Base-by-base conservation (phyloP, 1,140 invertebrate genomes). In the Drosophila quadrilineata region DNA sequence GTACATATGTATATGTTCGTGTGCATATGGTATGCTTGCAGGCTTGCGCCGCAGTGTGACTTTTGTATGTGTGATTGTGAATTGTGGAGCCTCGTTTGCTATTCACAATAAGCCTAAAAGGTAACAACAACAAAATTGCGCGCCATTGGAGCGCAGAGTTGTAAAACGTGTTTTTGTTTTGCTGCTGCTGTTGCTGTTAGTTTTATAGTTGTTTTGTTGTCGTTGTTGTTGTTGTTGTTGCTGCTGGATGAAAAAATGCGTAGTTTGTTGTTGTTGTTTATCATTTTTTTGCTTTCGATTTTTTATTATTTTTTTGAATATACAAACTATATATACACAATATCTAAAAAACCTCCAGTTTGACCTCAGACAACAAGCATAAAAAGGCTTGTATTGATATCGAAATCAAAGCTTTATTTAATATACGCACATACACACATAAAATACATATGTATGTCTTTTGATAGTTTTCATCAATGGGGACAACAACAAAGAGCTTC, bases 161-260 rank as follows among this genome's bases (percentile, higher is more conserved):
- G 77, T 85, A 85, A 85, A 84, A 84, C 77, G 70, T 84, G 77
- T 84, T 84, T 82, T 73, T 73, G 73, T 72, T 76, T 76, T 84
- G 54, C 33, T 46, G 40, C 12, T 38, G 41, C 10, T 56, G 19
- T 53, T 54, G 31, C 40, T 50, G 41, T 36, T 29, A 24, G 62
- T n/a, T n/a, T n/a, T n/a, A n/a, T n/a, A n/a, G n/a, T n/a, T n/a
- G n/a, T n/a, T n/a, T n/a, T n/a, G n/a, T 75, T 54, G 26, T 8
- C 75, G 17, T 31, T 71, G 21, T 70, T 75, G 57, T 33, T 31
- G 14, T 46, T 65, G 28, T 48, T 67, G 41, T 31, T 46, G 46
- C 17, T 45, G 59, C 28, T 35, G 17, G 53, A 69, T 48, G 50
- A 48, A 70, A 70, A 80, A 76, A 76, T 82, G 73, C 79, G 77